Evolutionary conservation across 2,888 invertebrate genomes (phyloP).

Genomic region (Drosophila barbarae): DNA sequence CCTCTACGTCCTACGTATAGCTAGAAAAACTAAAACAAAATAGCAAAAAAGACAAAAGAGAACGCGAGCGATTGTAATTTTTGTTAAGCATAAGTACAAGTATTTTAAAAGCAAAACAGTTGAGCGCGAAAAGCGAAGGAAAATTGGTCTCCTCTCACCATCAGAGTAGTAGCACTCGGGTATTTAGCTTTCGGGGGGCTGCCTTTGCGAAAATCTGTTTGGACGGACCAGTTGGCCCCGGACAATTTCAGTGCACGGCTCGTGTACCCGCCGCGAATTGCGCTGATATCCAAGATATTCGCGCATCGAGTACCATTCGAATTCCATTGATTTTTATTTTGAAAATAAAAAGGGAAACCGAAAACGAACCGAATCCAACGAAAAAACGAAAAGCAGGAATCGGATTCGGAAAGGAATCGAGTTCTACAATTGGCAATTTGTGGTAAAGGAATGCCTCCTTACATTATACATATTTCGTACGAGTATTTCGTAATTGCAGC

Average conservation of each 20-base stretch:
- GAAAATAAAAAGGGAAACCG: slow-evolving; percentile 43
- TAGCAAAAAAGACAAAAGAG: slow-evolving; percentile 14
- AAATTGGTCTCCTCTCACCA: slow-evolving; percentile 47
- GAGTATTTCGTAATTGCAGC: slow-evolving; percentile 62
- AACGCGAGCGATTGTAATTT: slow-evolving; percentile 47
- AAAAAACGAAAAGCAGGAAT: slow-evolving; percentile 27
- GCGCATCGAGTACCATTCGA: slow-evolving; percentile 6
- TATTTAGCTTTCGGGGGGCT: slow-evolving; percentile 30
- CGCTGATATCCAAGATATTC: slow-evolving; percentile 29
- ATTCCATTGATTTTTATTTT: slow-evolving; percentile 49
- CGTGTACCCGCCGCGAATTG: slow-evolving; percentile 55
- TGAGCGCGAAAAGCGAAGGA: slow-evolving; percentile 41
- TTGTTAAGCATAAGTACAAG: slow-evolving; percentile 52
- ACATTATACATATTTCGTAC: slow-evolving; percentile 12
- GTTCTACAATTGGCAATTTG: slow-evolving; percentile 25
- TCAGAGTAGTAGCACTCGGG: slow-evolving; percentile 1
- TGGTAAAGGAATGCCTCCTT: slow-evolving; percentile 45
- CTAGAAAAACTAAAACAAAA: slow-evolving; percentile 27
- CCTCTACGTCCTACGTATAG: no score
- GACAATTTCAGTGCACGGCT: slow-evolving; percentile 71
- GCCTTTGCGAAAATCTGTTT: slow-evolving; percentile 52
- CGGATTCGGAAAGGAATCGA: slow-evolving; percentile 31
- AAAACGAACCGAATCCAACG: slow-evolving; percentile 32
- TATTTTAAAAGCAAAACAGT: slow-evolving; percentile 52
- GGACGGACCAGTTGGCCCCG: slow-evolving; percentile 65